Conservation (phyloP, 2,888 invertebrate genomes). For the Latheticus oryzae region DNA sequence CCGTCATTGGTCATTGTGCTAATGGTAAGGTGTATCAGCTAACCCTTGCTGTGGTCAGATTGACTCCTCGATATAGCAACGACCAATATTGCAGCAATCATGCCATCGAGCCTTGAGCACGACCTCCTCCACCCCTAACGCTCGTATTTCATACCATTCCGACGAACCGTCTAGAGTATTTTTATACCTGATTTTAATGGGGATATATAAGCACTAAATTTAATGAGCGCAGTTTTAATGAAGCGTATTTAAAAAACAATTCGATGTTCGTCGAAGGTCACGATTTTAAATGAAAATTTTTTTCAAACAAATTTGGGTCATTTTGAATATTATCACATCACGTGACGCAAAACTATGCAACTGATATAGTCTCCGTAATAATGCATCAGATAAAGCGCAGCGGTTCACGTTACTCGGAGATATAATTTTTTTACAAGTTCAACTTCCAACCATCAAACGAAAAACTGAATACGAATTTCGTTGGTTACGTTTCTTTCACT, state of each 20-base stretch:
- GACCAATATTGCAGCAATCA: constrained; percentile 63
- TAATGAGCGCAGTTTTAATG: constrained; percentile 55
- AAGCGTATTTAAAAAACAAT: constrained; percentile 47
- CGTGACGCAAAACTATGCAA: constrained; percentile 17
- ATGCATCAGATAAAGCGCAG: constrained; percentile 20
- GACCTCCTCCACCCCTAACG: constrained; percentile 37
- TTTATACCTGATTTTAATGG: constrained; percentile 39
- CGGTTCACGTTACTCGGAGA: constrained; percentile 13
- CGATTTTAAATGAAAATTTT: constrained; percentile 11
- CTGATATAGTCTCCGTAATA: constrained; percentile 17
- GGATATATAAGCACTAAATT: constrained; percentile 52
- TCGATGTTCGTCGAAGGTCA: constrained; percentile 25
- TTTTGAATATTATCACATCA: constrained; percentile 10
- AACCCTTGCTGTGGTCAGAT: constrained; percentile 61
- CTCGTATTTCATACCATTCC: constrained; percentile 35
- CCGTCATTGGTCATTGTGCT: constrained; percentile 61
- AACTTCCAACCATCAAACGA: constrained; percentile 1
- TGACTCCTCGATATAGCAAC: constrained; percentile 59
- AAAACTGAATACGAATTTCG: constrained; percentile 5
- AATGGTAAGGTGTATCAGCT: constrained; percentile 63
- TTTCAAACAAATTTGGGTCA: constrained; percentile 4
- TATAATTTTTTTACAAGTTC: too few species aligned
- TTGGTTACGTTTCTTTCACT: background rate
- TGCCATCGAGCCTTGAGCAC: constrained; percentile 57
- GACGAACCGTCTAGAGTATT: constrained; percentile 37